Conservation (phyloP, 2,888 invertebrate species). For the Caenorhabditis afra region DNA sequence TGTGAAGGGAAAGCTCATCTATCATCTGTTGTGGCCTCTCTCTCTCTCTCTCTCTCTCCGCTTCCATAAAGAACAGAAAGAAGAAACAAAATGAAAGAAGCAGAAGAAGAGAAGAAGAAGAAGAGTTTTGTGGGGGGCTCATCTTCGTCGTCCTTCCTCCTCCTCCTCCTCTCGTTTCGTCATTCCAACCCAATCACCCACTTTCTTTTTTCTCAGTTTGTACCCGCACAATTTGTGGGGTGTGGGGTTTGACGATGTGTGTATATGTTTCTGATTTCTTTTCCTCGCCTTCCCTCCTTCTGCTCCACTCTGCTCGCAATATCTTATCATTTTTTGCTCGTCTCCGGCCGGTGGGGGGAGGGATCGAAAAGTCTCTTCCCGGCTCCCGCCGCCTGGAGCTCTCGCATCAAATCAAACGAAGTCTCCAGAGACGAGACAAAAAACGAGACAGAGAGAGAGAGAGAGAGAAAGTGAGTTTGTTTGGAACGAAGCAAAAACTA, state of each 20-base stretch:
- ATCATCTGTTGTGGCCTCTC: too few relatives aligned
- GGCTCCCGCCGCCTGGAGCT: too few relatives aligned
- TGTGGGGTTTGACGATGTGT: neutral
- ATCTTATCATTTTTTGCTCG: too few relatives aligned
- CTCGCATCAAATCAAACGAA: too few relatives aligned
- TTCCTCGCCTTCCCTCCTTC: too few relatives aligned
- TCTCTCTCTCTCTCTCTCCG: too few relatives aligned
- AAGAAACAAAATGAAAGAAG: neutral
- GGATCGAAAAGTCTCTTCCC: too few relatives aligned
- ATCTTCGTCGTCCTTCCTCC: slow-evolving; percentile 4
- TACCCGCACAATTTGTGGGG: neutral
- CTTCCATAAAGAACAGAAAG: neutral
- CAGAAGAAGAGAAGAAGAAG: slow-evolving; percentile 9
- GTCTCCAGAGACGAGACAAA: neutral
- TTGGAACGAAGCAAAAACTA: neutral
- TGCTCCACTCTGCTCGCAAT: too few relatives aligned
- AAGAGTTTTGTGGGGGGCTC: slow-evolving; percentile 2
- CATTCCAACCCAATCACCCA: slow-evolving; percentile 27
- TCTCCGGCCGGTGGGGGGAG: too few relatives aligned
- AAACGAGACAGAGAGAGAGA: neutral
- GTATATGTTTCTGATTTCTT: too few relatives aligned
- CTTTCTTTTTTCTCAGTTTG: neutral
- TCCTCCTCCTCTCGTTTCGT: slow-evolving; percentile 1
- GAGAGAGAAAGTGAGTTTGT: neutral
- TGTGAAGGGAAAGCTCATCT: too few relatives aligned